phyloP scores from a whole-genome alignment of 2,113 vertebrate genomes.

The Microtus oregoni region DNA sequence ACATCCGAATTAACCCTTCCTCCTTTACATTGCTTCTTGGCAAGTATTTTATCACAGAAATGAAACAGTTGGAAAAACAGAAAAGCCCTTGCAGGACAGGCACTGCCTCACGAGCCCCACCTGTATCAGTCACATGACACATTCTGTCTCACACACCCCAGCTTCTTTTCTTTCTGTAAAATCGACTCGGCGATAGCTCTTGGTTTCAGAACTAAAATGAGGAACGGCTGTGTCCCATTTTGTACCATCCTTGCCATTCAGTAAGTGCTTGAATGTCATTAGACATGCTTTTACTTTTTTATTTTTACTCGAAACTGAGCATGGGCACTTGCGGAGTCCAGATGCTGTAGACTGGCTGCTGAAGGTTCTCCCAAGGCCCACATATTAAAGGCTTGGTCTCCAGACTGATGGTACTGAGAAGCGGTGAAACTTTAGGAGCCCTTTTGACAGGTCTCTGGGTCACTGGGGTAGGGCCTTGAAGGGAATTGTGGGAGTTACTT shows the following conservation, averaged over 20 bases:
- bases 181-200: not conserved
- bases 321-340: not conserved
- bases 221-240: not conserved
- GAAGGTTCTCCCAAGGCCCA: not conserved
- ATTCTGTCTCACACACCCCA: not conserved
- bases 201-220: not conserved
- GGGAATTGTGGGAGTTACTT: not conserved
- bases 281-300: not conserved
- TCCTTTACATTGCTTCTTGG: not conserved
- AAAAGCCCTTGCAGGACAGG: not conserved
- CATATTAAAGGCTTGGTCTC: not conserved
- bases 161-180: not conserved
- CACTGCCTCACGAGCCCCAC: not conserved
- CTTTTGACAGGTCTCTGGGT: not conserved
- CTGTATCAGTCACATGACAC: too few relatives aligned
- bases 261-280: not conserved
- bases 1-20: not conserved
- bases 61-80: not conserved
- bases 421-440: not conserved
- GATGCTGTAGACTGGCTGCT: not conserved
- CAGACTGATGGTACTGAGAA: not conserved
- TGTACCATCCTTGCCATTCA: not conserved
- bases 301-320: slow-evolving; percentile 8
- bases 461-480: not conserved
- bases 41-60: not conserved